Percentiles rank a stretch among this genome's conserved stretches.
phyloP scores from a whole-genome alignment of 1,140 invertebrate genomes.

The Thereuonema tuberculata region DNA sequence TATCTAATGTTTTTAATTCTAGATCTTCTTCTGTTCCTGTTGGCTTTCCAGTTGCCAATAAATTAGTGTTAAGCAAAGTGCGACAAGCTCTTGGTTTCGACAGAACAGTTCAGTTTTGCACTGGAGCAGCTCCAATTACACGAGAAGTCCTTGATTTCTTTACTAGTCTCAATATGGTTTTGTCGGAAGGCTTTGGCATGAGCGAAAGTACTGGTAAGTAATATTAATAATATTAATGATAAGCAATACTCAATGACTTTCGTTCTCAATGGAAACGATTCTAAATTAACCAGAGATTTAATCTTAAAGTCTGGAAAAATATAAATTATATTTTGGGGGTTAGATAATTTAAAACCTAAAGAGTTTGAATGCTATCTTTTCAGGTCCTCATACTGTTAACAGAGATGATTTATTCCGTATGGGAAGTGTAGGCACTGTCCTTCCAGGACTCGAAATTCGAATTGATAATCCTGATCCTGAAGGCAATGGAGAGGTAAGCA shows the following conservation, averaged over 20 bases:
- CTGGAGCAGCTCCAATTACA: constrained; percentile 69
- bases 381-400: constrained; percentile 21
- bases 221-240: too few species aligned
- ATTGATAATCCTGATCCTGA: constrained; percentile 48
- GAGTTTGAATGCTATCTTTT: too few species aligned
- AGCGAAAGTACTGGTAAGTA: constrained; percentile 59
- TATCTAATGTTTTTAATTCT: neutral
- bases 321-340: too few species aligned
- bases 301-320: too few species aligned
- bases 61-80: constrained; percentile 60
- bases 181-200: constrained; percentile 70
- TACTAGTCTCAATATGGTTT: constrained; percentile 62
- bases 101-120: constrained; percentile 46
- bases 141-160: constrained; percentile 73
- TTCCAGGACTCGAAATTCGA: constrained; percentile 48
- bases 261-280: too few species aligned
- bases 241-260: too few species aligned
- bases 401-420: constrained; percentile 23
- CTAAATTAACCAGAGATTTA: too few species aligned
- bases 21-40: neutral
- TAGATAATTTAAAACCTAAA: too few species aligned
- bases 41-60: constrained; percentile 41
- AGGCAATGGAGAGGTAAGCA: constrained; percentile 56
- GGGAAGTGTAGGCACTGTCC: constrained; percentile 46
- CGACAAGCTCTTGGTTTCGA: constrained; percentile 58